Evolutionary conservation across 1,140 invertebrate genomes (phyloP), one percentile per base, ranked within the genome.

Genomic region (Anastrepha obliqua): DNA sequence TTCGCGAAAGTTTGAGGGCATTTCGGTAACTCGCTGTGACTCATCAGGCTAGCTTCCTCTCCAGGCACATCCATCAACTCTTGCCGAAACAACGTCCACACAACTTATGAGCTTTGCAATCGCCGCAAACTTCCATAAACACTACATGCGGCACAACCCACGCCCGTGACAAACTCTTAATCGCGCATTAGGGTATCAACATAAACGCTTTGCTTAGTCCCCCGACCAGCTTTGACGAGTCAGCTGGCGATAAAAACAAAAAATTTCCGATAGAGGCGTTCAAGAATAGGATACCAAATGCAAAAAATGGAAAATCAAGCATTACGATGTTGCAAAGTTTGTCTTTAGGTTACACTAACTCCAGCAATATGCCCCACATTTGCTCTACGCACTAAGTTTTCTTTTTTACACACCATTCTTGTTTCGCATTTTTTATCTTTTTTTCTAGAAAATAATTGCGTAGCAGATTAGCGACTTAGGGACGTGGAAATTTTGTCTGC

Each of bases 401-500:
- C 64, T 39, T 4, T 67, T 67, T 29, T 39, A 8, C 51, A 9
- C 20, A 20, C 20, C 3, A 29, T 67, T 39, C 13, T 67, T 67
- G 29, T 13, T 29, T 29, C n/a, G 17, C 62, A 64, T 64, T 64
- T 67, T 55, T 62, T n/a, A 17, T 67, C 39, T 67, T 39, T 67
- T n/a, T 67, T 3, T 67, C 39, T 67, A 39, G 20, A 42, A 65
- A 67, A 64, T 20, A 64, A 67, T 11, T 67, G 64, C 64, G 64
- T 67, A 13, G 29, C 64, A 42, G 20, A 67, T 67, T 67, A 67
- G 64, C 64, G 64, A 67, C 64, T 67, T 67, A 67, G 20, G 64
- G 64, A 67, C 64, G 64, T 67, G 64, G 64, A 67, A 67, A 67
- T 29, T 67, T 67, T 67, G 64, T 67, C 64, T 67, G 64, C 64